Evolutionary conservation across 1,140 invertebrate species (phyloP), one percentile per base, ranked within the genome.

Genomic region (Saccostrea echinata): DNA sequence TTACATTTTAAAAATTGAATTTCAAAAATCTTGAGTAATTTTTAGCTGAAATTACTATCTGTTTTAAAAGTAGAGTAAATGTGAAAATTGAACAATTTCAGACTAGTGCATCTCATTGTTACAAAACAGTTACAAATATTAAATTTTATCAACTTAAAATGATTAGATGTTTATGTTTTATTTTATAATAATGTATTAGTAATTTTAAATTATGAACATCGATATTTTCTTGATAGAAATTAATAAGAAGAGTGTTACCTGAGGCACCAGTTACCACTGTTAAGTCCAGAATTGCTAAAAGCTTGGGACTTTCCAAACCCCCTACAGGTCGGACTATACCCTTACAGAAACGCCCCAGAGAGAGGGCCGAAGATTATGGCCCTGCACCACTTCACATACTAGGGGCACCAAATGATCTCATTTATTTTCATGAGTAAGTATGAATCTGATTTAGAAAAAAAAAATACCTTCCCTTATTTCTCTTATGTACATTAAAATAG

Each of bases 391-490:
- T 97, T 61, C 95, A 95, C 93, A 91, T 97, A 18, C 96, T 97
- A 91, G 97, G 97, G 0, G 93, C 95, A 89, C 94, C 94, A 33
- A 95, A 97, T 92, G 95, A 96, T 84, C 93, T 97, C n/a, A 96
- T 96, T 84, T 64, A 61, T 51, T 93, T 93, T 89, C 88, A 90
- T 30, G 92, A 94, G 92, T 93, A 91, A 92, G 91, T 89, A 13
- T 35, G 11, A 30, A 0, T 18, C 30, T 30, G 16, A 76, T 30
- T 43, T 43, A 43, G 43, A 43, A 6, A 43, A 43, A 9, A 3
- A 3, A 43, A 43, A 9, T 6, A 8, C 43, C 35, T 43, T 1
- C 6, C n/a, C n/a, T n/a, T n/a, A n/a, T n/a, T n/a, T n/a, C n/a
- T n/a, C n/a, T n/a, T 43, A 0, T 43, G 43, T 43, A 0, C 43